Base-by-base conservation (phyloP, 2,888 invertebrate species). In the Cryptocephalus primarius region DNA sequence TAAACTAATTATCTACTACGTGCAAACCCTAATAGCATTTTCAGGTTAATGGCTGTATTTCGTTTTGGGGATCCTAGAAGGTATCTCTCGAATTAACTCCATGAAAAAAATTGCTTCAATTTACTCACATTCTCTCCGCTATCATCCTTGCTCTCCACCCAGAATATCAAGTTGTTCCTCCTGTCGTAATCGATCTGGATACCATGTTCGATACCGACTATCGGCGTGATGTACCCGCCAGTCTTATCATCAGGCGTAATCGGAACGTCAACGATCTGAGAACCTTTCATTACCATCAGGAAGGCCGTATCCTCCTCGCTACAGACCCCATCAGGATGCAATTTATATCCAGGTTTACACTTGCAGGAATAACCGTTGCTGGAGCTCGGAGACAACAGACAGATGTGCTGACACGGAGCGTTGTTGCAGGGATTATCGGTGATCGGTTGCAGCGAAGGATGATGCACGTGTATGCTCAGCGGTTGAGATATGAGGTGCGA, bases 401-500 rank as follows among this genome's bases (percentile, higher is more conserved):
- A 99, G 4, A 97, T 74, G 63, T 99, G 96, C 57, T 86, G 85
- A 63, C 97, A 99, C 0, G 76, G 74, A 0, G 79, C 73, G 36
- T 75, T 75, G 10, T 68, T 73, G 68, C 97, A 97, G 0, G 95
- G 93, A 53, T 85, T 84, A 0, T 77, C 70, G 11, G 80, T 75
- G 49, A 77, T 71, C 0, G 95, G 95, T 68, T 99, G 99, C 42
- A 96, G 73, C 0, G 92, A 88, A 0, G 93, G 90, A 70, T 97
- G 97, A 59, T 93, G 90, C 0, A 95, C 93, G 62, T 92, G 92
- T 51, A 99, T 90, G 8, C 94, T 94, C 4, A 96, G 75, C 0
- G 96, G 96, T 69, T 95, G 93, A 2, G 91, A 90, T 55, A 96
- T 93, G 46, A 94, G 73, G 67, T 95, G 94, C 0, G 91, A 92